These are phyloP conservation scores for Hydrophis major DNA, from an alignment of 2,797 vertebrate genomes.

Conservation along the genomic window DNA sequence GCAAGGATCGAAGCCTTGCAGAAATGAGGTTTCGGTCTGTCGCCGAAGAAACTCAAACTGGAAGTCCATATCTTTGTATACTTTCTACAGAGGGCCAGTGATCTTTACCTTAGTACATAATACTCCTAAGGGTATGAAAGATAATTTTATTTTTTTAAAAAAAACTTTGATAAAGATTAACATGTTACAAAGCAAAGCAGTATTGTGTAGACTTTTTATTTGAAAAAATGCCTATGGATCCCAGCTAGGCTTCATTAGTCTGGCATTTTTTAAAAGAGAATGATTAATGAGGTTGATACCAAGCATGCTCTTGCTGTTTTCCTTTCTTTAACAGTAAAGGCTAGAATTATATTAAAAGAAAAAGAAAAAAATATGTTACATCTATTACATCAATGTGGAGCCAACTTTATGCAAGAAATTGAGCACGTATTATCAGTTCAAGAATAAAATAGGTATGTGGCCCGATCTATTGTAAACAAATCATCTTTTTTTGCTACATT, in stretches of 20 bases:
- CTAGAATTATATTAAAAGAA: not conserved
- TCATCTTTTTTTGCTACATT: not conserved
- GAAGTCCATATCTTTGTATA: no score
- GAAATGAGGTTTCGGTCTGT: no score
- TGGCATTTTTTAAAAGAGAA: not conserved
- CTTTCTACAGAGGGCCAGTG: not conserved
- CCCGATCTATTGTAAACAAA: not conserved
- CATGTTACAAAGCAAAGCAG: not conserved
- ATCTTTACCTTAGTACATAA: not conserved
- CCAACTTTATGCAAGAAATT: not conserved
- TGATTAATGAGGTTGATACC: not conserved
- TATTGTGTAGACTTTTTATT: not conserved
- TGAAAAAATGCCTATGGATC: not conserved
- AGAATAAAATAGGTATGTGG: not conserved
- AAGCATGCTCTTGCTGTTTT: not conserved
- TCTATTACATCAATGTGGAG: not conserved
- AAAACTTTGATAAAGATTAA: not conserved
- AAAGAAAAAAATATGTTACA: not conserved
- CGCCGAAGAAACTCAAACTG: no score
- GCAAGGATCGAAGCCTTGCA: no score
- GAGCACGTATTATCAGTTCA: not conserved
- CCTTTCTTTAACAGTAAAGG: not conserved
- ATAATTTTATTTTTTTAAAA: not conserved
- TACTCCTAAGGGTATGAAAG: not conserved
- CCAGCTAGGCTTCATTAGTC: not conserved